Evolutionary conservation across 1,140 invertebrate species (phyloP).

Genomic region (Lepidurus arcticus): DNA sequence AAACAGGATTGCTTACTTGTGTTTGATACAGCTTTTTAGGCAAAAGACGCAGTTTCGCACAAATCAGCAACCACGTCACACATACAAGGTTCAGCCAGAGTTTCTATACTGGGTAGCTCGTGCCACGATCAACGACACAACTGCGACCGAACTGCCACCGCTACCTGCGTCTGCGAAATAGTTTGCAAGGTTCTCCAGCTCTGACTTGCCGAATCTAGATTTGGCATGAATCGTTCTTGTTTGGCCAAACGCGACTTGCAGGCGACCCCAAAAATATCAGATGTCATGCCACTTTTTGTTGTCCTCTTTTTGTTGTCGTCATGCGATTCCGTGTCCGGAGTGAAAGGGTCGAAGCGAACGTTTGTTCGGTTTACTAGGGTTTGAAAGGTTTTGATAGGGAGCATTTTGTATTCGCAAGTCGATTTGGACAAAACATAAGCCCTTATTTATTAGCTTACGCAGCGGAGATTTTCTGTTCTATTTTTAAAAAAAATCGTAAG

Average conservation of each 20-base stretch:
- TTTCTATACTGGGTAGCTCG: not conserved
- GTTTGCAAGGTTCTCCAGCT: not conserved
- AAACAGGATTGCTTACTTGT: not conserved
- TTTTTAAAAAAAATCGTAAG: too few species aligned
- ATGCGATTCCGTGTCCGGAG: too few species aligned
- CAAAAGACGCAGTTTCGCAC: not conserved
- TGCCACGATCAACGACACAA: not conserved
- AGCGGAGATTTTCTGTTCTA: too few species aligned
- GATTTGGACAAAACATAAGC: too few species aligned
- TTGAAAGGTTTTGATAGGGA: too few species aligned
- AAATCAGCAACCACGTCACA: not conserved
- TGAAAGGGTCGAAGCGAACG: too few species aligned
- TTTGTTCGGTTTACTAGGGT: too few species aligned
- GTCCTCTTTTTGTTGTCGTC: too few species aligned
- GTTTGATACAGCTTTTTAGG: not conserved
- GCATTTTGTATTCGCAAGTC: too few species aligned
- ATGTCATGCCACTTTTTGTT: too few species aligned
- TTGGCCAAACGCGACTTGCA: not conserved
- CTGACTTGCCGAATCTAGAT: not conserved
- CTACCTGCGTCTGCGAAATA: conserved; percentile 3
- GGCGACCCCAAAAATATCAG: too few species aligned
- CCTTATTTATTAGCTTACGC: too few species aligned
- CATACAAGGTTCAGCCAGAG: not conserved
- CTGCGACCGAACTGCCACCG: conserved; percentile 11
- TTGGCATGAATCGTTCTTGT: not conserved